Conservation (phyloP, 2,888 invertebrate species). For the Tetropium fuscum region DNA sequence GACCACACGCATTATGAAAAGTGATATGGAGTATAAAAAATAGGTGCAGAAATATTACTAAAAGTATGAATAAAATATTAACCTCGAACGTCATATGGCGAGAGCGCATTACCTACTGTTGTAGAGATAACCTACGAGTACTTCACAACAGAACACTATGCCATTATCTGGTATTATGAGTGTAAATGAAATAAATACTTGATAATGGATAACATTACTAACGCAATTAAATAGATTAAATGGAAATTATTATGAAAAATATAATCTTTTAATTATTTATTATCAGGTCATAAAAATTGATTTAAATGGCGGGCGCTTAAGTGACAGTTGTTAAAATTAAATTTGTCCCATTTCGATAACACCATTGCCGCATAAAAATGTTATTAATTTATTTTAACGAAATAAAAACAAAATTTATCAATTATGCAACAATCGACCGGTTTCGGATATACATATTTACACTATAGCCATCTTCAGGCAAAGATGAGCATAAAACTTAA, state of each 20-base stretch:
- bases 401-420: no score
- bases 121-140: slow-evolving; percentile 11
- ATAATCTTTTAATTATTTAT: slow-evolving; percentile 21
- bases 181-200: slow-evolving; percentile 22
- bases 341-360: slow-evolving; percentile 9
- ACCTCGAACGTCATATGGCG: slow-evolving; percentile 9
- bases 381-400: no score
- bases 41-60: slow-evolving; percentile 30
- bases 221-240: slow-evolving; percentile 21
- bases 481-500: no score
- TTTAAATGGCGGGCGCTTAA: slow-evolving; percentile 1
- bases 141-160: not conserved
- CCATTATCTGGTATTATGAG: slow-evolving; percentile 10
- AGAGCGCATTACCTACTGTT: slow-evolving; percentile 14
- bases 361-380: no score
- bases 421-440: no score
- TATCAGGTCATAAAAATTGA: slow-evolving; percentile 17
- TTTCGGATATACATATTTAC: no score
- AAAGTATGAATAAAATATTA: slow-evolving; percentile 29
- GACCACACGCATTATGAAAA: slow-evolving; percentile 29
- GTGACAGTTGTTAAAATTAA: slow-evolving; percentile 3
- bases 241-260: slow-evolving; percentile 8
- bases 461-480: no score
- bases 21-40: slow-evolving; percentile 27
- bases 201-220: slow-evolving; percentile 20